phyloP scores from a whole-genome alignment of 2,888 invertebrate genomes.

The Lochmaea crataegi region DNA sequence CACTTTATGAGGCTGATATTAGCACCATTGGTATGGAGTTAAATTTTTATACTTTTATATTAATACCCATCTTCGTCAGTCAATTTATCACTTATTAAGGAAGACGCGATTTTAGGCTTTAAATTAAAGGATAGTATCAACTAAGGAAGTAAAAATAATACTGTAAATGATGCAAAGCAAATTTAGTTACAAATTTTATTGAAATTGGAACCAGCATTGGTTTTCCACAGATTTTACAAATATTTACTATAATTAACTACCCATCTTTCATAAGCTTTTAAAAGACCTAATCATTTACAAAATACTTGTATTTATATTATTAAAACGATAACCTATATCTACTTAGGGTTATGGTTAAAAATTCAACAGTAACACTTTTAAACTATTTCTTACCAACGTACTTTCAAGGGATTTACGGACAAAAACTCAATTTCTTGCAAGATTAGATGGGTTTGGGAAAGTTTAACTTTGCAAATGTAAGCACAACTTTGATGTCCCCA shows the following conservation, averaged over 20 bases:
- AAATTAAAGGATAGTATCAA: neutral
- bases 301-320: too few relatives aligned
- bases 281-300: too few relatives aligned
- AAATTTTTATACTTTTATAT: neutral
- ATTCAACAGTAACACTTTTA: neutral
- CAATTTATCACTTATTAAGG: neutral
- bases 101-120: neutral
- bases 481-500: neutral
- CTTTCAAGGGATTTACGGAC: neutral
- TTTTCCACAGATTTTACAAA: too few relatives aligned
- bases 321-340: too few relatives aligned
- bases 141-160: too few relatives aligned
- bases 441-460: neutral
- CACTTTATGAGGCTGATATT: conserved; percentile 60
- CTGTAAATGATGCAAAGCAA: too few relatives aligned
- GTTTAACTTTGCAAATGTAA: neutral
- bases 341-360: neutral
- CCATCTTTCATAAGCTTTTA: too few relatives aligned
- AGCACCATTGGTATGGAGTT: conserved; percentile 56
- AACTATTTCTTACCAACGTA: neutral
- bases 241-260: too few relatives aligned
- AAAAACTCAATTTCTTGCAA: neutral
- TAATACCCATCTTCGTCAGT: neutral
- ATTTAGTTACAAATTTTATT: too few relatives aligned
- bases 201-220: too few relatives aligned